A percentile compares a stretch with the other conserved stretches of the same genome.
These are phyloP conservation scores for Umimayanthus kanabou DNA, from an alignment of 92 coral and sea anemone species.

Conservation along the genomic window DNA sequence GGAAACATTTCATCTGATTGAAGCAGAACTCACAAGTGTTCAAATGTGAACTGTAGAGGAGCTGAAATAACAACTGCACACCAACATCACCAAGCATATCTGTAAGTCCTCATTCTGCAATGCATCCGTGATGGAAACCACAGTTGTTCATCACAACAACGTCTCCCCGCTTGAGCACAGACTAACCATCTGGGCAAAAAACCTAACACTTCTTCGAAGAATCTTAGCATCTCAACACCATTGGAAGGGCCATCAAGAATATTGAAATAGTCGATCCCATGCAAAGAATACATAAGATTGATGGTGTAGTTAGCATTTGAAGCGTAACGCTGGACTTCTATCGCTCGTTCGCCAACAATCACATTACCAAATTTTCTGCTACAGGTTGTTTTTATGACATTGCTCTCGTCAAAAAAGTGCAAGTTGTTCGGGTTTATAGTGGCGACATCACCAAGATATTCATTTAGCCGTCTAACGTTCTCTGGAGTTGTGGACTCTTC, in stretches of 20 bases:
- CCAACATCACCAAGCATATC: conserved; percentile 45
- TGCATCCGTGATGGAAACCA: conserved; percentile 55
- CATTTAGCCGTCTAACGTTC: not conserved
- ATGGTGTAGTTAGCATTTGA: not conserved
- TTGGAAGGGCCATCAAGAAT: conserved; percentile 44
- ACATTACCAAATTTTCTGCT: conserved; percentile 15
- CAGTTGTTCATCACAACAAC: conserved; percentile 58
- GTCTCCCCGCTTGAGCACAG: conserved; percentile 48
- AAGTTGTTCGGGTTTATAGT: conserved; percentile 27
- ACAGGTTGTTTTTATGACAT: conserved; percentile 36
- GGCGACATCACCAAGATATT: not conserved
- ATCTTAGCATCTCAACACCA: conserved; percentile 57
- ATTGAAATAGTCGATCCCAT: conserved; percentile 14
- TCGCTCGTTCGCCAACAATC: conserved; percentile 10
- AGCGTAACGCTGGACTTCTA: conserved; percentile 37
- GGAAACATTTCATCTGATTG: conserved; percentile 48
- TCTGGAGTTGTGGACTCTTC: conserved; percentile 4
- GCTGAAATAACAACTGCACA: conserved; percentile 50
- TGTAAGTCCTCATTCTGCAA: conserved; percentile 44
- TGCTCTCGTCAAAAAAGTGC: conserved; percentile 27
- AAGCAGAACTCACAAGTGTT: conserved; percentile 54
- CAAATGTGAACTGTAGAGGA: conserved; percentile 53
- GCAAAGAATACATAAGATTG: not conserved
- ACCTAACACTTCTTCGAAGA: conserved; percentile 55
- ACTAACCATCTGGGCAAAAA: conserved; percentile 18